Evolutionary conservation across 2,113 vertebrate genomes (phyloP), one percentile per base, ranked within the genome.

Genomic region (Catharus bicknelli): DNA sequence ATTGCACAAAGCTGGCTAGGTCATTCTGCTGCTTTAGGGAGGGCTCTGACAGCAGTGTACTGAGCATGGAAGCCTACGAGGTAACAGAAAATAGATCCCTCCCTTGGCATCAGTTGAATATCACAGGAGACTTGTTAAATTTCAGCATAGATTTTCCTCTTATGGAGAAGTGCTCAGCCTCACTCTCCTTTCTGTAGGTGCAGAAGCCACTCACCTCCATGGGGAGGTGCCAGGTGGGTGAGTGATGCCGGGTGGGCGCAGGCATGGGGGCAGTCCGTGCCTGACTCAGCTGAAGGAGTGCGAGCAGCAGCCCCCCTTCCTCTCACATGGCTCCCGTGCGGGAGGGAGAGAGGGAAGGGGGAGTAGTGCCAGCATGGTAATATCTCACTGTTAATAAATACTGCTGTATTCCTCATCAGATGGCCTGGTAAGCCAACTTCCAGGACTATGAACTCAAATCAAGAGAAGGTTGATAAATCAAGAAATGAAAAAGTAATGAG

Each of bases 241-340:
- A 88, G 83, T 13, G 42, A n/a, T 72, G 87, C 50, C 9, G 10
- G 84, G 89, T n/a, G 74, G 95, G 90, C 0, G 59, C 83, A 88
- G 90, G 93, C 16, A 16, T 73, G 94, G 95, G 83, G 62, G 86
- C 77, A 72, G 47, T 27, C 68, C 15, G 0, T 50, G 81, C 85
- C 82, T 96, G 95, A 96, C 95, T 97, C 94, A 96, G 86, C 92
- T 15, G 25, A 82, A 85, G 34, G 91, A 90, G 82, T 16, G 27
- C 69, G 58, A 91, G 80, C 79, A 96, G 34, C 77, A 96, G 34
- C 77, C 73, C 9, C 0, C 0, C 83, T 93, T 81, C 95, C 61
- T 90, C 88, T 92, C 93, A 95, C 95, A 91, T 13, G 69, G 95
- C 78, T 90, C 16, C 30, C 1, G 8, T 16, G 26, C 19, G 8